phyloP scores from a whole-genome alignment of 2,888 invertebrate genomes.

The Argynnis bischoffii region DNA sequence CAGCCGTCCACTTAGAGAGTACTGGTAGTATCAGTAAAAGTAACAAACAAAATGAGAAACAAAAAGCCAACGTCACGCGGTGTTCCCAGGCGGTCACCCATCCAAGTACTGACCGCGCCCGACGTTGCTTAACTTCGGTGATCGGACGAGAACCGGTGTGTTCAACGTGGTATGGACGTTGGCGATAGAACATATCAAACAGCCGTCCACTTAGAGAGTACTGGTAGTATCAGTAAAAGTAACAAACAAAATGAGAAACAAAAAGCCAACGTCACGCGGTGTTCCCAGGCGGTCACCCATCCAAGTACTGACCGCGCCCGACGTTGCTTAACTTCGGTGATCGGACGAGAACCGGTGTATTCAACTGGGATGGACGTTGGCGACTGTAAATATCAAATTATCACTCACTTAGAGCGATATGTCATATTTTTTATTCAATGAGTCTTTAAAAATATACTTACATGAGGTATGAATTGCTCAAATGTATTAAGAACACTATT shows the following conservation, averaged over 20 bases:
- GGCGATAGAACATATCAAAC: too few relatives aligned
- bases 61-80: conserved; percentile 40
- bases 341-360: conserved; percentile 58
- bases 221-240: too few relatives aligned
- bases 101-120: conserved; percentile 64
- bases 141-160: conserved; percentile 58
- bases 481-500: too few relatives aligned
- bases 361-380: conserved; percentile 57
- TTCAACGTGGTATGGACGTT: conserved; percentile 57
- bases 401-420: background rate
- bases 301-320: conserved; percentile 63
- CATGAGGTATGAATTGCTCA: too few relatives aligned
- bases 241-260: background rate
- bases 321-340: conserved; percentile 57
- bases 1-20: too few relatives aligned
- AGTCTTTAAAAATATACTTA: too few relatives aligned
- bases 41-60: background rate
- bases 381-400: conserved; percentile 10
- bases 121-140: conserved; percentile 57
- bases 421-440: too few relatives aligned
- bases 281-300: conserved; percentile 66
- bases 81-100: conserved; percentile 65
- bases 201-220: too few relatives aligned
- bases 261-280: conserved; percentile 42
- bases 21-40: too few relatives aligned